phyloP scores from a whole-genome alignment of 2,888 invertebrate species.

The Dione vanillae region DNA sequence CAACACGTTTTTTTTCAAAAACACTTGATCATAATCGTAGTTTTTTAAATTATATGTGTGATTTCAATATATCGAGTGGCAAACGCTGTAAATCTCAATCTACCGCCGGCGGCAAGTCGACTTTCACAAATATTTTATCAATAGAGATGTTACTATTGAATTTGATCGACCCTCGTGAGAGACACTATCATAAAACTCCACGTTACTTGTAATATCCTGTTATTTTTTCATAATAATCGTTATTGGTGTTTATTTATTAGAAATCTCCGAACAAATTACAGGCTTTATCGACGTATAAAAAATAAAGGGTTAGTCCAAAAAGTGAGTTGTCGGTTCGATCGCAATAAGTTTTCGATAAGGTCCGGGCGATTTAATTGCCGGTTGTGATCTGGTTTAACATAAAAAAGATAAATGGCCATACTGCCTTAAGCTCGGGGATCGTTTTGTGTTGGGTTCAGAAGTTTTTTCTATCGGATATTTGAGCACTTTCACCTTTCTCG shows the following conservation, averaged over 20 bases:
- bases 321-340: conserved; percentile 82
- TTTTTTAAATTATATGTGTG: conserved; percentile 77
- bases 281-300: conserved; percentile 79
- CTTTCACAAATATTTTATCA: conserved; percentile 80
- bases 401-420: conserved; percentile 82
- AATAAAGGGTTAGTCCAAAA: conserved; percentile 83
- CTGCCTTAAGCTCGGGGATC: conserved; percentile 76
- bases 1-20: conserved; percentile 71
- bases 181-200: conserved; percentile 74
- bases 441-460: conserved; percentile 71
- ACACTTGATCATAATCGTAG: conserved; percentile 77
- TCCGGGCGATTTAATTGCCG: conserved; percentile 83
- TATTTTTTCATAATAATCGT: conserved; percentile 83
- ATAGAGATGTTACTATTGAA: conserved; percentile 81
- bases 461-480: conserved; percentile 72
- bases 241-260: conserved; percentile 85
- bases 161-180: conserved; percentile 68
- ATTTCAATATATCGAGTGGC: conserved; percentile 68
- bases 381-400: conserved; percentile 83
- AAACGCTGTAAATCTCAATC: conserved; percentile 76
- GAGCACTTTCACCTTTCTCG: conserved; percentile 78
- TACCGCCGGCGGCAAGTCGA: conserved; percentile 69
- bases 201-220: conserved; percentile 79
- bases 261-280: conserved; percentile 80
- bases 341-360: conserved; percentile 84